Percentiles rank a stretch among this genome's conserved stretches.
These are phyloP conservation scores for Seira musarum DNA, from an alignment of 2,888 invertebrate species.

Conservation along the genomic window DNA sequence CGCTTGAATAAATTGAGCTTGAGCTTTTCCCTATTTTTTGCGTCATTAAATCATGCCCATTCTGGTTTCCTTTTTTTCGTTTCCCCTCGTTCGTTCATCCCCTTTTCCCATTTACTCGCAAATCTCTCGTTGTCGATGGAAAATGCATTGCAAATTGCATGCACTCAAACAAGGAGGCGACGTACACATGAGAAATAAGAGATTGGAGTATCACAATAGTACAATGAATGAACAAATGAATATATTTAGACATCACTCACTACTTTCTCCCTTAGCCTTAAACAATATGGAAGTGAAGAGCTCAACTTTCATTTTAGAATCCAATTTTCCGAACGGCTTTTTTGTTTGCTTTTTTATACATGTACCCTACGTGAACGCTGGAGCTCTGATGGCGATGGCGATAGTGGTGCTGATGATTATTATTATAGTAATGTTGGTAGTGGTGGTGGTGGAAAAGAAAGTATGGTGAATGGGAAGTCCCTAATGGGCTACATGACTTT, in stretches of 20 bases:
- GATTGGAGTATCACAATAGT: neutral
- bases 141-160: slow-evolving; percentile 27
- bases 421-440: no score
- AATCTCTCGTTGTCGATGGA: slow-evolving; percentile 10
- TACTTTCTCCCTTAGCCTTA: no score
- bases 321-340: neutral
- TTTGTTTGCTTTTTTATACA: slow-evolving; percentile 18
- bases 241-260: slow-evolving; percentile 27
- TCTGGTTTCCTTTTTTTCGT: slow-evolving; percentile 30
- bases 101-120: neutral
- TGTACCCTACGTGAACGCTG: neutral
- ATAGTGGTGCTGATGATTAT: no score
- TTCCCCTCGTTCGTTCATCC: slow-evolving; percentile 19
- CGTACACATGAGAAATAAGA: neutral
- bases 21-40: slow-evolving; percentile 26
- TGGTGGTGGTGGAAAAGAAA: no score
- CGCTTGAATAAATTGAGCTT: slow-evolving; percentile 30
- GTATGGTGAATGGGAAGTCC: neutral
- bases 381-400: neutral
- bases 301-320: neutral
- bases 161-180: no score
- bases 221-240: slow-evolving; percentile 24
- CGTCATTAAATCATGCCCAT: slow-evolving; percentile 45
- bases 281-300: slow-evolving; percentile 8
- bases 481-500: slow-evolving; percentile 21